Base-by-base conservation (phyloP, 1,140 invertebrate genomes). In the Araneus ventricosus region DNA sequence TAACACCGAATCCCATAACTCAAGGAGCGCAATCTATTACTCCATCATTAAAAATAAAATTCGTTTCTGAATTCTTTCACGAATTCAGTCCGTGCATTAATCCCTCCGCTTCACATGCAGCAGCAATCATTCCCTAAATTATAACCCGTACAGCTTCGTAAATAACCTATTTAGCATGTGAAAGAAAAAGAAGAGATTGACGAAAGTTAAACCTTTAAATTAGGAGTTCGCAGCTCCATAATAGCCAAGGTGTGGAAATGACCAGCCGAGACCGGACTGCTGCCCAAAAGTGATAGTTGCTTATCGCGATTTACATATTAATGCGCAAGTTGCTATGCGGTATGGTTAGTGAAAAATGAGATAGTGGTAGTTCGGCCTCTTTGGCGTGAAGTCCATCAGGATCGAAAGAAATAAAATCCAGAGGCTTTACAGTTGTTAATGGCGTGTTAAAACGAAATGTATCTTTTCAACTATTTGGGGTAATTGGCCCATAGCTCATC, bases 111-210 rank as follows among this genome's bases (percentile, higher is more conserved):
- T 3, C 8, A 10, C 10, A 7, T 24, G 4, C 5, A 20, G 14
- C 67, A 30, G 67, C 67, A 75, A 75, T 75, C 67, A 75, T 75
- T 75, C 30, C 27, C 67, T 34, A 75, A 75, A 75, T 75, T 75
- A 75, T 75, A 75, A 20, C 67, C 20, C 67, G 17, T 30, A 7
- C 14, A 34, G n/a, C 30, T 34, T 10, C 67, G 67, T 75, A 75
- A 75, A 75, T 75, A 75, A 75, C 67, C 0, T 30, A 30, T 30
- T 75, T 75, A 75, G 27, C 67, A 75, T 75, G 67, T 75, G 67
- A 75, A 75, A 75, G 27, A 75, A 75, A 75, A 34, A 75, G 30
- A 75, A 20, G 8, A 30, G 30, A 34, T 30, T 20, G 22, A 10
- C 27, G 27, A 30, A 75, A 75, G 67, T 75, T 34, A 75, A 70